Evolutionary conservation across 2,113 vertebrate genomes (phyloP), one percentile per base, ranked within the genome.

Genomic region (Ceratotherium simum): DNA sequence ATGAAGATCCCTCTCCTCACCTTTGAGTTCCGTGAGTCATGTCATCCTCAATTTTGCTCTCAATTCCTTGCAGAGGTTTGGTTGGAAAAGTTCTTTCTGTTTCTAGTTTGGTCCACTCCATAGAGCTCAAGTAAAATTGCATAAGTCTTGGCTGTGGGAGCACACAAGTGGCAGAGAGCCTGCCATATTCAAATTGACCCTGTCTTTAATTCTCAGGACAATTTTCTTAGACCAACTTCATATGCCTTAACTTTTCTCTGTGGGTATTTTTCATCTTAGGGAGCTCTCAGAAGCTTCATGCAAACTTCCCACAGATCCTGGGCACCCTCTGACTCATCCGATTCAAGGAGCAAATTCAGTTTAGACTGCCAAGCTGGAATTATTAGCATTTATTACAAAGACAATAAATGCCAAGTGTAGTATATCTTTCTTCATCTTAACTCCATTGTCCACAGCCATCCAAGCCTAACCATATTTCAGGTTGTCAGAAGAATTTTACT

Each of bases 401-500:
- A 2, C 51, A 51, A 48, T 56, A 60, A 58, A 67, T 36, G n/a
- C 23, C n/a, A 42, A 85, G 18, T 58, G 6, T 2, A 60, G 8
- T 29, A 1, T 18, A 79, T 42, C 39, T 29, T 6, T 75, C n/a
- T 62, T 56, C 42, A 80, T 75, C 27, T 93, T 85, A 42, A 48
- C 4, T 90, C 64, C 4, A 58, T 58, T 0, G 1, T n/a, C 39
- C 2, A 14, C 21, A 31, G 6, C 39, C 72, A 48, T 42, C 3
- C 64, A 69, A 21, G 58, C 12, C 8, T 54, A 20, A 29, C 56
- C 42, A 46, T 48, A 80, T 18, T 92, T 73, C 17, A 64, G 16
- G 18, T 33, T 69, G n/a, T 91, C 82, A 65, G 82, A 89, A 93
- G 64, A 76, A 73, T 33, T 80, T 97, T 67, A 36, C 2, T 90